phyloP scores from a whole-genome alignment of 2,113 vertebrate species.

The Empidonax traillii region DNA sequence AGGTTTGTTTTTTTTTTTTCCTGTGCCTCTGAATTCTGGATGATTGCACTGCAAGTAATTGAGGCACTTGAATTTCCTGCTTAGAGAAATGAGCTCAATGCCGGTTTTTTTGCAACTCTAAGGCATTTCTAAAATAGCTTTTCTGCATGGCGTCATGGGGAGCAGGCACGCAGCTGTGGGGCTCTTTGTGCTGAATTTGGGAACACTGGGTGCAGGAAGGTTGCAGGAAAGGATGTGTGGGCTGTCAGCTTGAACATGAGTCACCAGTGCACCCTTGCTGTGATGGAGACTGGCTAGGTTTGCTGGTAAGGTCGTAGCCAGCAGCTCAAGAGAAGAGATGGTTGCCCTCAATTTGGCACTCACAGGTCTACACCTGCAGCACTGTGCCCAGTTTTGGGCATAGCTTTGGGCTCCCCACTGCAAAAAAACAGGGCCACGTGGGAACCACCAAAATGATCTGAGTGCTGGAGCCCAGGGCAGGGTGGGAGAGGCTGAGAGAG shows the following conservation, averaged over 20 bases:
- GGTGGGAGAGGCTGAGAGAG: not conserved
- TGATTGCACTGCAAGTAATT: slow-evolving; percentile 36
- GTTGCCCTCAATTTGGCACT: not conserved
- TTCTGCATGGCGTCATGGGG: rapidly evolving
- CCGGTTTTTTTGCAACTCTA: not conserved
- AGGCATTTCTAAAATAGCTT: slow-evolving; percentile 43
- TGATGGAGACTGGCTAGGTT: not conserved
- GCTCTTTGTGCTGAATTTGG: not conserved
- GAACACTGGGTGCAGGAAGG: not conserved
- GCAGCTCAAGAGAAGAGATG: not conserved
- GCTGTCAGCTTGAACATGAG: not conserved
- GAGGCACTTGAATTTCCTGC: slow-evolving; percentile 48
- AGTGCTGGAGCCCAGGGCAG: not conserved
- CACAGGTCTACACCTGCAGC: no score
- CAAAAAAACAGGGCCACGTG: not conserved
- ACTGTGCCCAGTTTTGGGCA: not conserved
- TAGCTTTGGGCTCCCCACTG: not conserved
- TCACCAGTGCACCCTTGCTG: not conserved
- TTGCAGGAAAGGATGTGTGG: not conserved
- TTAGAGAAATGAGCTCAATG: not conserved
- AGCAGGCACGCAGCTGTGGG: not conserved
- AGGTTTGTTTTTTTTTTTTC: not conserved
- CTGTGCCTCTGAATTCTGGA: slow-evolving; percentile 38
- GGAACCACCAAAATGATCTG: not conserved
- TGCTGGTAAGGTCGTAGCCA: not conserved